Conservation (phyloP, 2,888 invertebrate genomes). For the Microctonus brassicae region DNA sequence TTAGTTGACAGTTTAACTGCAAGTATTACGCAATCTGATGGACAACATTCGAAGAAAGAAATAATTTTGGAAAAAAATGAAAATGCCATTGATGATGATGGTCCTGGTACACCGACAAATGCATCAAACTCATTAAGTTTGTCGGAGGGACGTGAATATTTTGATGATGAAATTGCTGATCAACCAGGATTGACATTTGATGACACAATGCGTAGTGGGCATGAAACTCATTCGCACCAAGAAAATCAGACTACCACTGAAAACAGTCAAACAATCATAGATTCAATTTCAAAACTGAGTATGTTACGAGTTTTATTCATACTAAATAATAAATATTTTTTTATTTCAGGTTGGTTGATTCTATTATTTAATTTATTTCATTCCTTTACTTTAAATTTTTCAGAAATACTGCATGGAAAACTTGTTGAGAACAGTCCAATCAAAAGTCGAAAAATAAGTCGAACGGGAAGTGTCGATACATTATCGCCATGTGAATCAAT, state of each 20-base stretch:
- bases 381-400: conserved; percentile 33
- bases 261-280: conserved; percentile 64
- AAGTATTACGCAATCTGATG: conserved; percentile 65
- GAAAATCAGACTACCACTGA: conserved; percentile 59
- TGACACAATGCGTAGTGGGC: conserved; percentile 70
- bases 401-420: conserved; percentile 56
- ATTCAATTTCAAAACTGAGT: conserved; percentile 62
- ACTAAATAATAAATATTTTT: neutral
- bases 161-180: conserved; percentile 93
- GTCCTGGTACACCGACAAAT: conserved; percentile 85
- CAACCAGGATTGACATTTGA: conserved; percentile 87
- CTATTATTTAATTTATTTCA: neutral
- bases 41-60: conserved; percentile 70
- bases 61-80: conserved; percentile 68
- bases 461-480: conserved; percentile 83
- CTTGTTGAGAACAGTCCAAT: conserved; percentile 63
- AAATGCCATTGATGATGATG: conserved; percentile 65
- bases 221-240: conserved; percentile 49
- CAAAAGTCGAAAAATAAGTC: conserved; percentile 70
- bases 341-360: neutral
- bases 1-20: conserved; percentile 79
- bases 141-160: conserved; percentile 86
- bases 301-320: conserved; percentile 42
- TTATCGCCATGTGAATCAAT: conserved; percentile 87
- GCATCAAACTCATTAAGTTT: conserved; percentile 82